A percentile compares a stretch with the other conserved stretches of the same genome.
phyloP scores from a whole-genome alignment of 2,888 invertebrate genomes.

The Hemithea aestivaria region DNA sequence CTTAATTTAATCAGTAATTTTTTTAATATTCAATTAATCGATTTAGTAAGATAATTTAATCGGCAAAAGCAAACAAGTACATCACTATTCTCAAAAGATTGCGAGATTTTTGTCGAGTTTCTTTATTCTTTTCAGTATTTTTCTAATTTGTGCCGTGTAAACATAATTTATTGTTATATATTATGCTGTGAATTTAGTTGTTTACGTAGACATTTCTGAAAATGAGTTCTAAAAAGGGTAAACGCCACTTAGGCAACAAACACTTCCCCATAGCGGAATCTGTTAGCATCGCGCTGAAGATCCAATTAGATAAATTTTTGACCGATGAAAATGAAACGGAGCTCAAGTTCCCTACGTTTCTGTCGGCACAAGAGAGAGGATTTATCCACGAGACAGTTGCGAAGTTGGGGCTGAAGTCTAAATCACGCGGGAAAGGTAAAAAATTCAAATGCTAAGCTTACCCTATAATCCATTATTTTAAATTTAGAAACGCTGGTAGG shows the following conservation, averaged over 20 bases:
- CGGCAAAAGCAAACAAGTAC: too few relatives aligned
- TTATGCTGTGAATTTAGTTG: constrained; percentile 16
- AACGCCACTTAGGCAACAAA: constrained; percentile 58
- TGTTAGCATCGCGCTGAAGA: constrained; percentile 71
- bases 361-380: constrained; percentile 87
- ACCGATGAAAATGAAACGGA: constrained; percentile 71
- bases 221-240: constrained; percentile 70
- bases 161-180: constrained; percentile 17
- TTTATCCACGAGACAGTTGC: constrained; percentile 87
- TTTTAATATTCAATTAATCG: too few relatives aligned
- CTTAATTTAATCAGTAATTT: too few relatives aligned
- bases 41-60: too few relatives aligned
- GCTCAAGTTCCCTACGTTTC: constrained; percentile 83
- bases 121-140: too few relatives aligned
- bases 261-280: constrained; percentile 73
- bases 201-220: constrained; percentile 16
- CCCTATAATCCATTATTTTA: too few relatives aligned
- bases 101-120: constrained; percentile 1
- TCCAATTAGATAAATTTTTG: constrained; percentile 69
- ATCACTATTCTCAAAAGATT: too few relatives aligned
- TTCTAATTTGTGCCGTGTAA: constrained; percentile 20
- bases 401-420: constrained; percentile 85
- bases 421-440: constrained; percentile 88
- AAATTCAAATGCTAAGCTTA: not conserved
- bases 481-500: too few relatives aligned